Evolutionary conservation across 2,888 invertebrate species (phyloP), one percentile per base, ranked within the genome.

Genomic region (Acleris literana): DNA sequence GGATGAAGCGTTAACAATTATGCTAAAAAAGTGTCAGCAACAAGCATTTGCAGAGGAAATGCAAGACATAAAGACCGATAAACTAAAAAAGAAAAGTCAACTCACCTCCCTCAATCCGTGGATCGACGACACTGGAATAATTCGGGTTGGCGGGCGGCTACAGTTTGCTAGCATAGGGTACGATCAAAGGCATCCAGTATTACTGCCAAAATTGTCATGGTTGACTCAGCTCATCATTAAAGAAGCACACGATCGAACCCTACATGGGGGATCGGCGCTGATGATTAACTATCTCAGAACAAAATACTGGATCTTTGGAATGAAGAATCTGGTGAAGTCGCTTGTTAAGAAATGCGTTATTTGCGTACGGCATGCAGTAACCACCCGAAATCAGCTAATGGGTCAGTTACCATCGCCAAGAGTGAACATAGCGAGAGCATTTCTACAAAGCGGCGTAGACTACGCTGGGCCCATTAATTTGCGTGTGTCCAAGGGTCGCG

Each of bases 401-500:
- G 58, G 64, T 1, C 57, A 58, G 4, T 43, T 63, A 16, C 63
- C 63, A 18, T 9, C 33, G 13, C 51, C 44, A 13, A 63, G 63
- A 52, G 57, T 39, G 1, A 63, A 16, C n/a, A 43, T 52, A 13
- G 9, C 20, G 6, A 22, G 52, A 44, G 49, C 63, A 5, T 63
- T 63, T 25, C 17, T 49, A 16, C 33, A 25, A 9, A 44, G 39
- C 9, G 63, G 57, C 3, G 56, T 63, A 11, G 63, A 63, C n/a
- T 63, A 63, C 29, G 63, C 63, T 6, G 63, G 56, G 5, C 63
- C 51, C 6, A 60, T 60, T 7, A 60, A 60, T 18, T 13, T 60
- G 18, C 49, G 60, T 7, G 25, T 57, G n/a, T 57, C 57, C n/a
- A 57, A 48, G 48, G 57, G 57, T 29, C n/a, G 57, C 1, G 57